phyloP scores from a whole-genome alignment of 2,888 invertebrate genomes.

The Itoplectis maculator region DNA sequence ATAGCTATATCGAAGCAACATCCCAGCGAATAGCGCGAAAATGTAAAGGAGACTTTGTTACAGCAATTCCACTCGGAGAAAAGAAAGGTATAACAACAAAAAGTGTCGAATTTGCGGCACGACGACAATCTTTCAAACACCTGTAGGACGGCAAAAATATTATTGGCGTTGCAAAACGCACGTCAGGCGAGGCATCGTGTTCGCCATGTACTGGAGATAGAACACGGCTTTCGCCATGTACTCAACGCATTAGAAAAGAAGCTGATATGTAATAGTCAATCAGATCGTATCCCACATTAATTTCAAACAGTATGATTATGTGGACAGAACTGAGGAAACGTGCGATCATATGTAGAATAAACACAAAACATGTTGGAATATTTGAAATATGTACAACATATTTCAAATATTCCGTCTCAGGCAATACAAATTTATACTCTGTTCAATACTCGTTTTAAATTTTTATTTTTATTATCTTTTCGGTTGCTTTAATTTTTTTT shows the following conservation, averaged over 20 bases:
- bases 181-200: not conserved
- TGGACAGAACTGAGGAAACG: not conserved
- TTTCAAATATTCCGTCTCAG: too few species aligned
- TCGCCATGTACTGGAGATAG: not conserved
- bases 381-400: too few species aligned
- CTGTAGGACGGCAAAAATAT: not conserved
- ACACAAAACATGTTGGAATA: not conserved
- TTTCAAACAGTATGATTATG: not conserved
- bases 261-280: not conserved
- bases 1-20: not conserved
- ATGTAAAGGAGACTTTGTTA: not conserved
- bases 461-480: too few species aligned
- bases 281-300: not conserved
- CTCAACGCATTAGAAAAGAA: not conserved
- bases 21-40: not conserved
- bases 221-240: not conserved
- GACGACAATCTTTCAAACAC: not conserved
- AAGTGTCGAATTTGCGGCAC: conserved; percentile 1
- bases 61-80: not conserved
- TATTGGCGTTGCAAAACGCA: not conserved
- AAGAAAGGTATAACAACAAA: not conserved
- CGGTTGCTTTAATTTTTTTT: too few species aligned
- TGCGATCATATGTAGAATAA: not conserved
- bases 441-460: too few species aligned
- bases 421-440: not conserved